Percentiles rank a stretch among this genome's conserved stretches.
Conservation (phyloP, 30 jellyfish, hydroid and myxozoan species). For the Catostylus mosaicus region DNA sequence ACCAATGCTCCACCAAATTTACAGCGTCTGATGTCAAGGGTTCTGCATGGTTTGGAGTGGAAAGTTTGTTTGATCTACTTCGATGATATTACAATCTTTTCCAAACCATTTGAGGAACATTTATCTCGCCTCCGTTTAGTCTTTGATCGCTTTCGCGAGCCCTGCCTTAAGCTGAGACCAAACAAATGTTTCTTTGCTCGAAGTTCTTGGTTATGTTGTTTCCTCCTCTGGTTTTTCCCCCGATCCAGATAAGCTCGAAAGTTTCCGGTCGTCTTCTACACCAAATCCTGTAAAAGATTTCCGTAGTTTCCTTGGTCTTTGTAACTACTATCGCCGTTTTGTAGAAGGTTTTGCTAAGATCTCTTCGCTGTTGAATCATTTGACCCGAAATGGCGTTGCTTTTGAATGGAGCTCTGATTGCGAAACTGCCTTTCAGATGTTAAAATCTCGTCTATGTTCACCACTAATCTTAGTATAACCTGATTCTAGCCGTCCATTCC, state of each 20-base stretch:
- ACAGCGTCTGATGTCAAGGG: conserved; percentile 49
- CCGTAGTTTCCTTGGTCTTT: conserved; percentile 22
- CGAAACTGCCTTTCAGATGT: conserved; percentile 5
- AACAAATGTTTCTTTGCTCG: conserved; percentile 30
- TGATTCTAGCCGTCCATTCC: conserved; percentile 10
- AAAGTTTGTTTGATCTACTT: conserved; percentile 38
- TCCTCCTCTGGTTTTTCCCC: conserved; percentile 41
- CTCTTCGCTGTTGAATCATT: conserved; percentile 5
- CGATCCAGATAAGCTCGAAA: conserved; percentile 35
- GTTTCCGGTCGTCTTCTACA: too few species aligned
- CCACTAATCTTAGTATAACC: conserved; percentile 22
- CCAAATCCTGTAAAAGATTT: conserved; percentile 14
- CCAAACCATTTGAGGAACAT: conserved; percentile 51
- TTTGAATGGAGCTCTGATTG: conserved; percentile 25
- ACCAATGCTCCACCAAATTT: conserved; percentile 50
- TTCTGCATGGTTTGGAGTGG: conserved; percentile 53
- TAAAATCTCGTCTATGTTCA: conserved; percentile 23
- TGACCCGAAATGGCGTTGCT: conserved; percentile 51
- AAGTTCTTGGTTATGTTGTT: conserved; percentile 51
- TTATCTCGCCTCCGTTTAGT: conserved; percentile 25
- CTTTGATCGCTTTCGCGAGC: conserved; percentile 37
- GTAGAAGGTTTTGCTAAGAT: too few species aligned
- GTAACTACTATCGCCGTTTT: conserved; percentile 51
- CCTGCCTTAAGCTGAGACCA: conserved; percentile 32
- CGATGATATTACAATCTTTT: conserved; percentile 59